Conservation (phyloP, 2,888 invertebrate genomes). For the Hedya salicella region DNA sequence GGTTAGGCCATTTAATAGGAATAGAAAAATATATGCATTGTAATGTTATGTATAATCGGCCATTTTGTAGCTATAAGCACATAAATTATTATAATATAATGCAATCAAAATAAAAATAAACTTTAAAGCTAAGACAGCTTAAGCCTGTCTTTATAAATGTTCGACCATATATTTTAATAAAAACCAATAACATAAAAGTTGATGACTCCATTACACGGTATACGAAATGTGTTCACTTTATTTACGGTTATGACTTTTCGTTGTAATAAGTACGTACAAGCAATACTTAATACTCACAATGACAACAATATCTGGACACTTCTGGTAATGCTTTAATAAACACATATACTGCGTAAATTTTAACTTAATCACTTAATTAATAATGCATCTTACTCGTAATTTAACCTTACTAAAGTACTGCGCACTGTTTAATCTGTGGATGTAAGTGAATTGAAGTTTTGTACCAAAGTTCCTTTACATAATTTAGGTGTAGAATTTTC, state of each 20-base stretch:
- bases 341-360: no score
- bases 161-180: conserved; percentile 25
- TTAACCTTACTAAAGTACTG: no score
- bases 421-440: no score
- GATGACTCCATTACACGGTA: conserved; percentile 30
- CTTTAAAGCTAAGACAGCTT: conserved; percentile 2
- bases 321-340: conserved; percentile 3
- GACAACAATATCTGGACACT: conserved; percentile 3
- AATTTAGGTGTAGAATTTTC: no score
- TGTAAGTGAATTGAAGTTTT: no score
- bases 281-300: conserved; percentile 14
- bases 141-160: conserved; percentile 18
- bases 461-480: no score
- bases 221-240: conserved; percentile 29
- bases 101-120: background rate
- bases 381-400: no score
- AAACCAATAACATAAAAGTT: conserved; percentile 28
- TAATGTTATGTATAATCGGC: no score
- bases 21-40: no score
- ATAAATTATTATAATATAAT: background rate
- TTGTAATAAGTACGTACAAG: conserved; percentile 17
- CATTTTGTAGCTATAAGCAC: background rate
- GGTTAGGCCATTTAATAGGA: no score
- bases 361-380: no score
- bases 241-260: conserved; percentile 34